Evolutionary conservation across 1,140 invertebrate genomes (phyloP), one percentile per base, ranked within the genome.

Genomic region (Littorina saxatilis): DNA sequence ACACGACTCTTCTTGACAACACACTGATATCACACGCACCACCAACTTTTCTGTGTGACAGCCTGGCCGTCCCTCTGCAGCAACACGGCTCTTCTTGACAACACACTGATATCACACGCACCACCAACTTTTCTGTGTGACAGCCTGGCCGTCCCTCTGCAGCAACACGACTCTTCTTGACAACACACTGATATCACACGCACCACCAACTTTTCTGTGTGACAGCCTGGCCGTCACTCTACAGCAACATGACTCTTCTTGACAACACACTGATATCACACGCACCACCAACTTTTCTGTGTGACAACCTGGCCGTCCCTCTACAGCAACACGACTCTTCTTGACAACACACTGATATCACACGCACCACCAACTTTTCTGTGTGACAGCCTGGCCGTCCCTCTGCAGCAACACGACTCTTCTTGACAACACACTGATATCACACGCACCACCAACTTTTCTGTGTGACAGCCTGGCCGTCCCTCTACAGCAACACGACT

Each of bases 1-100:
- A 20, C 9, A 50, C 47, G 27, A 20, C 23, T 58, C 13, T 58
- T 58, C 20, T 1, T 58, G 5, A n/a, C 55, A 13, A 11, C 55
- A n/a, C n/a, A n/a, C n/a, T n/a, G n/a, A n/a, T 52, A 15, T 52
- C 13, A 20, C 23, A 11, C 13, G 13, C 23, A 52, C 47, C 47
- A 52, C 13, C 47, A 52, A 15, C 13, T 20, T 52, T 11, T 52
- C 23, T 52, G 47, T 52, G 47, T 52, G 20, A 0, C 13, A 23
- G 55, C 27, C 55, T 23, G 55, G 55, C 20, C 11, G 20, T 23
- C 15, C 87, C 87, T 23, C 79, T 81, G n/a, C 80, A 83, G 72
- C 47, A 50, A 20, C 9, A 50, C 47, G 27, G 20, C 23, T 58
- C 13, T 58, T 58, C 20, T 1, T 58, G 5, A n/a, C 55, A 13